Base-by-base conservation (phyloP, 2,113 vertebrate species). In the Climacteris rufus region DNA sequence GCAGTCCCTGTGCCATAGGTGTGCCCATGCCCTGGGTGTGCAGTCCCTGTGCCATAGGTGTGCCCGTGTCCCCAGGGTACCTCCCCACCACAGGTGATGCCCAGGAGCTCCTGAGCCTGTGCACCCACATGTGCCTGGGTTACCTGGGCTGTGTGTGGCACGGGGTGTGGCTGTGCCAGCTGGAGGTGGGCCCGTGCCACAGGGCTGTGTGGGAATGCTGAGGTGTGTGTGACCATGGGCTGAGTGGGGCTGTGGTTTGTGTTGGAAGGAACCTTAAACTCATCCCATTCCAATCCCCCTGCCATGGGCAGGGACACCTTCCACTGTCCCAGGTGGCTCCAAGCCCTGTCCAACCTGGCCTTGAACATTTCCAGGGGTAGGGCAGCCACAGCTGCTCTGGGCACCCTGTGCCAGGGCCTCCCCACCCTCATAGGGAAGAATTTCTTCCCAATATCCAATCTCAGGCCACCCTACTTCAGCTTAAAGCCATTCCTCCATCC, bases 1-100 rank as follows among this genome's bases (percentile, higher is more conserved):
- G n/a, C n/a, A n/a, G n/a, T n/a, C n/a, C n/a, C n/a, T n/a, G 0
- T 21, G 39, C n/a, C 10, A 1, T 8, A 2, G 22, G 12, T 24
- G 37, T 42, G 16, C 7, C 42, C 3, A 1, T 54, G 60, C 15
- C 27, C 21, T 14, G 2, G 40, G 15, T 42, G 49, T 40, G 39
- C 11, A 10, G n/a, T 56, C 18, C 28, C 57, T 2, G 7, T 82
- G 61, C 53, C 47, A 11, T 1, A 4, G 30, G 30, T 31, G 2
- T 7, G 19, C 27, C 1, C 2, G 5, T 49, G 56, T 65, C 44
- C 37, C 72, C 66, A 12, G 0, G 0, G 17, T 7, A 6, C 25
- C 4, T 10, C 35, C 52, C 40, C 82, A 19, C 4, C 45, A 1
- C 3, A 17, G 22, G 45, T 10, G 53, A 35, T 54, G n/a, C n/a